These are phyloP conservation scores for Aldrovandia affinis DNA, from an alignment of 2,797 vertebrate species.

Conservation along the genomic window DNA sequence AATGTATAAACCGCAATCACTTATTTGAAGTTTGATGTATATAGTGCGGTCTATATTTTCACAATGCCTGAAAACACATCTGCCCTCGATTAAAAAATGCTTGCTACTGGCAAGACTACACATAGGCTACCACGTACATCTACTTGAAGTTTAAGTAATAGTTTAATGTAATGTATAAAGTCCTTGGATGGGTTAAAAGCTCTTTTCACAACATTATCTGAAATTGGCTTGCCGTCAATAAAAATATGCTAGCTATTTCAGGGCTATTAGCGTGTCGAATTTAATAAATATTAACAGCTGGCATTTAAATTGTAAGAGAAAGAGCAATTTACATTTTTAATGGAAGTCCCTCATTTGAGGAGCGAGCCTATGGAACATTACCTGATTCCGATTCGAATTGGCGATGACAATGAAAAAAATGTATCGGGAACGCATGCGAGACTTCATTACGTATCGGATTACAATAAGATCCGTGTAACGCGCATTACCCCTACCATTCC, in stretches of 20 bases:
- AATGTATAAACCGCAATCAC: background rate
- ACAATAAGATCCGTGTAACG: conserved; percentile 34
- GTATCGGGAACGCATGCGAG: background rate
- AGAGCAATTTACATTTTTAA: background rate
- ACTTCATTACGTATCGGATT: conserved; percentile 29
- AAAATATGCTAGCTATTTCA: too few relatives aligned
- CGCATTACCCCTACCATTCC: conserved; percentile 34
- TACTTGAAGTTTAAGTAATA: background rate
- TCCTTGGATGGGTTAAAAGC: background rate
- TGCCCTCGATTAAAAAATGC: background rate
- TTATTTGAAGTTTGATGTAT: background rate
- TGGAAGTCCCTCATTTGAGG: background rate
- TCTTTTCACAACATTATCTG: background rate
- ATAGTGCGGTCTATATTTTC: background rate
- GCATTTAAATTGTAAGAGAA: background rate
- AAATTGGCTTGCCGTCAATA: background rate
- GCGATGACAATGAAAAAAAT: background rate
- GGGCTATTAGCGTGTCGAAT: too few relatives aligned
- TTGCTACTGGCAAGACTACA: background rate
- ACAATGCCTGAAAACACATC: background rate
- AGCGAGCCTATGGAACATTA: background rate
- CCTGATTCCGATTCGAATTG: background rate
- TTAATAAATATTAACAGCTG: background rate
- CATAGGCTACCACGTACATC: background rate
- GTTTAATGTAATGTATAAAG: background rate